A percentile compares a stretch with the other conserved stretches of the same genome.
Conservation (phyloP, 2,797 vertebrate species). For the Carduelis carduelis region DNA sequence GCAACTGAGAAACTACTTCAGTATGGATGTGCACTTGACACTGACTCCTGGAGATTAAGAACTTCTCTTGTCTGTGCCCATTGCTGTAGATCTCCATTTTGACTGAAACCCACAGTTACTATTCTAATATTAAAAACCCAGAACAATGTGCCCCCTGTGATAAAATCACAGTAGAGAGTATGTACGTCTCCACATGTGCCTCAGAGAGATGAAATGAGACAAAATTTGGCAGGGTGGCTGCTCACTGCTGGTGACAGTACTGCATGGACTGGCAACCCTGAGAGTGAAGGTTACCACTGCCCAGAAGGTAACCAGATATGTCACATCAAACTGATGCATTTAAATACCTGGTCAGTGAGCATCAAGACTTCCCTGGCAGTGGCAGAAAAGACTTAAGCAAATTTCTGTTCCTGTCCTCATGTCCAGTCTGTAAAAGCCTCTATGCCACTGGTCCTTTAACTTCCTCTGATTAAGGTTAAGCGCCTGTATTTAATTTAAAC, state of each 20-base stretch:
- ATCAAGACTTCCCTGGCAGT: neutral
- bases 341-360: neutral
- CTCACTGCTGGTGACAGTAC: neutral
- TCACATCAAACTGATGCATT: neutral
- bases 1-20: neutral
- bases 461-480: neutral
- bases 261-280: neutral
- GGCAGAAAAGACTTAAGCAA: neutral
- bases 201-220: neutral
- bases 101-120: neutral
- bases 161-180: neutral
- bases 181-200: accelerated
- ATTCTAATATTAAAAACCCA: neutral
- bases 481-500: neutral
- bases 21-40: neutral
- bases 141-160: neutral
- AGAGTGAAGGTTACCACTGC: neutral
- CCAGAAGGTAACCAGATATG: neutral
- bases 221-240: neutral
- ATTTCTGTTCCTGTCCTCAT: neutral
- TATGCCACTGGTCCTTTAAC: neutral
- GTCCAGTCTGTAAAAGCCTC: neutral
- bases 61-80: neutral
- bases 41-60: neutral
- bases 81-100: neutral